Conservation (phyloP, 2,797 vertebrate genomes). For the Hyperoplus lanceolatus region DNA sequence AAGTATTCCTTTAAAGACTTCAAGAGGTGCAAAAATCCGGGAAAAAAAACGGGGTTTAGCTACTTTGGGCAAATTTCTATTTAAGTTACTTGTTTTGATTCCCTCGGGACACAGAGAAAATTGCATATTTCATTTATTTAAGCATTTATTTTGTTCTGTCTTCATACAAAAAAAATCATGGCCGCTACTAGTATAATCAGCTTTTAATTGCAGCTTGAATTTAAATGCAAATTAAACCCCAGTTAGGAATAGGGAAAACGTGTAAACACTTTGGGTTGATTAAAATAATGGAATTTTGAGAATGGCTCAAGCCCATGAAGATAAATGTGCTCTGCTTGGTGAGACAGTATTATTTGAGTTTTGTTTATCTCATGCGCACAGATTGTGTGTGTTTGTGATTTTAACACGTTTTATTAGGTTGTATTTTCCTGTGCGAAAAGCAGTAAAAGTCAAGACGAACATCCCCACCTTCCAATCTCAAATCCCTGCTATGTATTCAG, state of each 20-base stretch:
- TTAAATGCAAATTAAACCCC: conserved; percentile 9
- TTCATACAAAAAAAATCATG: not conserved
- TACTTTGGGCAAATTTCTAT: not conserved
- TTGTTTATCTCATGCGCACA: conserved; percentile 26
- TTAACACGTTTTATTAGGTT: not conserved
- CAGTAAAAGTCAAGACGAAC: not conserved
- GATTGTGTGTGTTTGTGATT: not conserved
- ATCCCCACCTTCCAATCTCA: not conserved
- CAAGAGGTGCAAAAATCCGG: too few species aligned
- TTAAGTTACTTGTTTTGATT: not conserved
- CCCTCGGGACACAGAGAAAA: not conserved
- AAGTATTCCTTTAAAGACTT: too few species aligned
- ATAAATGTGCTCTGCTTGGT: not conserved
- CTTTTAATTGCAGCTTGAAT: not conserved
- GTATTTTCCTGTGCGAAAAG: not conserved
- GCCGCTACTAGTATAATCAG: not conserved
- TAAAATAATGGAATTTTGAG: not conserved
- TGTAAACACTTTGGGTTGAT: not conserved
- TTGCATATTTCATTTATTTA: too few species aligned
- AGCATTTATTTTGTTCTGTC: too few species aligned
- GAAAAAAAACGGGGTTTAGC: not conserved
- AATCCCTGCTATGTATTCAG: not conserved
- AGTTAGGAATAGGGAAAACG: not conserved
- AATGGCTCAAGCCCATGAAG: not conserved
- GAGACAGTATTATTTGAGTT: not conserved